A percentile compares a stretch with the other conserved stretches of the same genome.
phyloP scores from a whole-genome alignment of 2,888 invertebrate genomes.

The Nomada hirtipes region DNA sequence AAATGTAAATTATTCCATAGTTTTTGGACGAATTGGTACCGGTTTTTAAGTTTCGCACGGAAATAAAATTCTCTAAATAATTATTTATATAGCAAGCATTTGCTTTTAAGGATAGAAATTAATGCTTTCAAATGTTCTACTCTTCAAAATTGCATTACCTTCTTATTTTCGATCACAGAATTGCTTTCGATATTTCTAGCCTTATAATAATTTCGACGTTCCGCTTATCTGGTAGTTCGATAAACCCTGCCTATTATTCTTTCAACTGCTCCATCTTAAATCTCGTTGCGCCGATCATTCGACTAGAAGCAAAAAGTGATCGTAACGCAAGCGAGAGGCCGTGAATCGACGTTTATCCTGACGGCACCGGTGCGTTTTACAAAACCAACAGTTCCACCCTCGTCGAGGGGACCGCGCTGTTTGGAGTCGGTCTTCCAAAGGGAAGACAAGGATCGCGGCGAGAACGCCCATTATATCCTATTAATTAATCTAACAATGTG shows the following conservation, averaged over 20 bases:
- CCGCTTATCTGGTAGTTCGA: not conserved
- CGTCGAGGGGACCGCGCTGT: not conserved
- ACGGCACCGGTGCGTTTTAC: slow-evolving; percentile 21
- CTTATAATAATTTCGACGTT: no score
- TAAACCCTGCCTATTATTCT: not conserved
- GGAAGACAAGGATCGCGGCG: slow-evolving; percentile 64
- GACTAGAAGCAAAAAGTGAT: not conserved
- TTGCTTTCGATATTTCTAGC: no score
- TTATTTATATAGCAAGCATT: no score
- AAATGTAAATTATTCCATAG: not conserved
- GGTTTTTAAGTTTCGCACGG: no score
- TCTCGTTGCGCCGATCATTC: not conserved
- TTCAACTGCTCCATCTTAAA: not conserved
- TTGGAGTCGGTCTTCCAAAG: slow-evolving; percentile 42
- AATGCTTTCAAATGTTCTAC: no score
- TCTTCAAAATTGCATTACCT: no score
- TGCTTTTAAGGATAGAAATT: no score
- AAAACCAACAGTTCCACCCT: slow-evolving; percentile 34
- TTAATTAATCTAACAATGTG: slow-evolving; percentile 75
- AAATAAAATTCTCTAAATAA: no score
- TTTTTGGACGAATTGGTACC: not conserved
- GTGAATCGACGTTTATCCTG: slow-evolving; percentile 40
- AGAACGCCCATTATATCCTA: slow-evolving; percentile 71
- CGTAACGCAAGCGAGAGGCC: slow-evolving; percentile 12
- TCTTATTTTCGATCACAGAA: no score